Conservation (phyloP, 2,797 vertebrate genomes). For the Acanthurus leucopareius region DNA sequence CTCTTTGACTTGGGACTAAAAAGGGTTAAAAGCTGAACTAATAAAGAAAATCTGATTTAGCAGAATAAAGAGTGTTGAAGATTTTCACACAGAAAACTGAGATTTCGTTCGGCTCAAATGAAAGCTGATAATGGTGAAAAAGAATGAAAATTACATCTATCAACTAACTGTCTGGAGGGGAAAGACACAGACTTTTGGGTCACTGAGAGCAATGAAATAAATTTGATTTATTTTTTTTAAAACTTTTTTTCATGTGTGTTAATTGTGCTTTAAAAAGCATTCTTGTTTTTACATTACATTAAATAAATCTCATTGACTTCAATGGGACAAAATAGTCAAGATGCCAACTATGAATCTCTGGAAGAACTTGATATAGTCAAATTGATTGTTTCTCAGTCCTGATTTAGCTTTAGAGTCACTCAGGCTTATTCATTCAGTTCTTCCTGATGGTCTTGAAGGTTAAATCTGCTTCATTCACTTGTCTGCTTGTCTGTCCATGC, state of each 20-base stretch:
- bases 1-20: neutral
- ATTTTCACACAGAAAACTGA: too few relatives aligned
- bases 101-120: neutral
- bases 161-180: too few relatives aligned
- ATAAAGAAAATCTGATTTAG: neutral
- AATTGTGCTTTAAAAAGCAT: neutral
- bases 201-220: neutral
- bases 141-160: too few relatives aligned
- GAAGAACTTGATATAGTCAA: neutral
- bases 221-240: neutral
- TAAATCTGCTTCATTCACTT: constrained; percentile 11
- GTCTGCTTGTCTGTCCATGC: constrained; percentile 26
- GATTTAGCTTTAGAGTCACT: constrained; percentile 4
- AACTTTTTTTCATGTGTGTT: neutral
- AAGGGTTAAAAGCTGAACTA: neutral
- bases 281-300: neutral
- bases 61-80: neutral
- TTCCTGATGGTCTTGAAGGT: constrained; percentile 14
- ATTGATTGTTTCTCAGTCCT: neutral
- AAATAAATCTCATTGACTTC: neutral
- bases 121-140: neutral
- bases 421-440: neutral
- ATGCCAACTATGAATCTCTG: neutral
- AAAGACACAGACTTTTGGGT: too few relatives aligned
- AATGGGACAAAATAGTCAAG: neutral